A percentile compares a stretch with the other conserved stretches of the same genome.
phyloP scores from a whole-genome alignment of 2,113 vertebrate genomes.

The Lepisosteus osseus region DNA sequence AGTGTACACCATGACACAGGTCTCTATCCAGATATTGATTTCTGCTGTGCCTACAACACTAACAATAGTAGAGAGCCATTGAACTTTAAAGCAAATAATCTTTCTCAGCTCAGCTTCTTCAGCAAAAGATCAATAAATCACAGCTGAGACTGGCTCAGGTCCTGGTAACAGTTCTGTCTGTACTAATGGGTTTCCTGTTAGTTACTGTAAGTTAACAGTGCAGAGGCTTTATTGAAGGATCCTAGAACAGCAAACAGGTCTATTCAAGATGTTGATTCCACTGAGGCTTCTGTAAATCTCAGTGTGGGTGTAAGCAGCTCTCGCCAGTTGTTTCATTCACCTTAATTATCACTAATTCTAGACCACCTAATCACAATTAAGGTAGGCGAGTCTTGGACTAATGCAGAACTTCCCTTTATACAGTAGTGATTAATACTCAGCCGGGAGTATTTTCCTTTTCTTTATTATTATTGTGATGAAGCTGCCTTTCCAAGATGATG shows the following conservation, averaged over 20 bases:
- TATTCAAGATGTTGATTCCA: not conserved
- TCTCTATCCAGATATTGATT: constrained; percentile 59
- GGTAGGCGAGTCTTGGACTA: no score
- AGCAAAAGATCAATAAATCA: constrained; percentile 49
- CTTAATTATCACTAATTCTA: no score
- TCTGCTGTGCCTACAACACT: constrained; percentile 55
- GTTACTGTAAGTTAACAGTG: constrained; percentile 33
- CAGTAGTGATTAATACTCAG: no score
- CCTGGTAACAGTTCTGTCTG: constrained; percentile 56
- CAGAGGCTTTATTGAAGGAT: not conserved
- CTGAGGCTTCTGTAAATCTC: not conserved
- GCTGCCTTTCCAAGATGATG: no score
- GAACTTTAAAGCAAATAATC: constrained; percentile 69
- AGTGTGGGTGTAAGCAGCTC: not conserved
- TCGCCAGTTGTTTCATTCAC: no score
- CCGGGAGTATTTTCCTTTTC: no score
- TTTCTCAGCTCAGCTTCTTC: constrained; percentile 58
- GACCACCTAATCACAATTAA: no score
- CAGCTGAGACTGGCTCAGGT: constrained; percentile 34
- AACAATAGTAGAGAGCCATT: constrained; percentile 60
- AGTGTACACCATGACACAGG: constrained; percentile 64
- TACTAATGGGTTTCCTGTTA: constrained; percentile 44
- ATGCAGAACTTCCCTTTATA: no score
- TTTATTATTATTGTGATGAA: no score
- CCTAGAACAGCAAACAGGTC: not conserved